Conservation (phyloP, 2,797 vertebrate species). For the Anniella stebbinsi region DNA sequence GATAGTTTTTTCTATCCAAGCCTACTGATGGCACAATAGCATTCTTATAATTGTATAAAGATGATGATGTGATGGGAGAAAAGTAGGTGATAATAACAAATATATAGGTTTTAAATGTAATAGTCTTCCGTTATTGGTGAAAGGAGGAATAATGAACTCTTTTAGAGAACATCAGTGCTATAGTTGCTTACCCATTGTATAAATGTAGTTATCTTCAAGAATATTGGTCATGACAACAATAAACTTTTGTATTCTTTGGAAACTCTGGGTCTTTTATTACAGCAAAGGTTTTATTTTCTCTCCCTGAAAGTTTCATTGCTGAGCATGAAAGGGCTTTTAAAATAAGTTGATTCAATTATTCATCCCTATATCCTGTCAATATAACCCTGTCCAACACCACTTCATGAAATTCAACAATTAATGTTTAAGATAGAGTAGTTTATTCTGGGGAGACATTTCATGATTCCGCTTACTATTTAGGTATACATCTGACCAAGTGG, state of each 20-base stretch:
- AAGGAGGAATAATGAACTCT: not conserved
- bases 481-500: not conserved
- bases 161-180: not conserved
- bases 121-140: not conserved
- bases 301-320: conserved; percentile 3
- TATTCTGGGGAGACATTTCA: not conserved
- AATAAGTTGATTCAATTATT: not conserved
- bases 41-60: not conserved
- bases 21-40: not conserved
- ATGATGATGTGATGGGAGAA: not conserved
- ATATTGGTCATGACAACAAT: not conserved
- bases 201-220: not conserved
- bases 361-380: not conserved
- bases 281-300: not conserved
- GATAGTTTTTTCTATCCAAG: not conserved
- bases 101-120: not conserved
- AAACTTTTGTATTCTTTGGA: not conserved
- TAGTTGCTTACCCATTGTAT: not conserved
- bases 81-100: not conserved
- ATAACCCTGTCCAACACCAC: not conserved
- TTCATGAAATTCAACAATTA: not conserved
- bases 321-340: not conserved
- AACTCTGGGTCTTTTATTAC: not conserved
- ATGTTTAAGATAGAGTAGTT: not conserved
- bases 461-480: not conserved